These are phyloP conservation scores for Neotragus moschatus DNA, from an alignment of 2,113 vertebrate genomes.

Conservation along the genomic window DNA sequence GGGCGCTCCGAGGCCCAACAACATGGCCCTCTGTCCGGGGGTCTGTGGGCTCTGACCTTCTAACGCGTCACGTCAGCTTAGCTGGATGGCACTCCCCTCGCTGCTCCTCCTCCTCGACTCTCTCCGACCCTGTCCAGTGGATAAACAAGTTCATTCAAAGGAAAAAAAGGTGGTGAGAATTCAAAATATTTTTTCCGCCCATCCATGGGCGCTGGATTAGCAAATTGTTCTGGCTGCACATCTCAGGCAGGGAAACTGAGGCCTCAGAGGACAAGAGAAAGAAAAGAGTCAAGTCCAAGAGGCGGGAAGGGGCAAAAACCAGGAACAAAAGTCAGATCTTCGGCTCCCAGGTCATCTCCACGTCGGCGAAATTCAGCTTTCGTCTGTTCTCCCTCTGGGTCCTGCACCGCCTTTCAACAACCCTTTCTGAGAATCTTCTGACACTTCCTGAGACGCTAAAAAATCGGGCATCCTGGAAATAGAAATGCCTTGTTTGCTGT, in stretches of 20 bases:
- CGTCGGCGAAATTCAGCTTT: neutral
- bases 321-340: neutral
- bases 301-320: neutral
- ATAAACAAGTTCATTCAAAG: neutral
- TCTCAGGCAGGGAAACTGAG: neutral
- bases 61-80: neutral
- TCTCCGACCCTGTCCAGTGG: fast-evolving
- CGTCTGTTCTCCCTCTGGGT: neutral
- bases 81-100: fast-evolving
- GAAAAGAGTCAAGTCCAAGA: fast-evolving
- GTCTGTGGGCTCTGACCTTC: neutral
- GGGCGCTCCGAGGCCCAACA: fast-evolving
- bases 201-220: neutral
- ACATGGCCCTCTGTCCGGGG: neutral
- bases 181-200: neutral
- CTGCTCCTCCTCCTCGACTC: fast-evolving
- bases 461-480: neutral
- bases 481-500: neutral
- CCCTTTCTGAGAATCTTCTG: neutral
- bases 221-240: neutral
- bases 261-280: neutral
- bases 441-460: neutral
- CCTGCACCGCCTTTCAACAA: fast-evolving
- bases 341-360: fast-evolving
- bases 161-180: neutral